These are phyloP conservation scores for Plutomurus gul DNA, from an alignment of 1,140 invertebrate genomes.

Conservation along the genomic window DNA sequence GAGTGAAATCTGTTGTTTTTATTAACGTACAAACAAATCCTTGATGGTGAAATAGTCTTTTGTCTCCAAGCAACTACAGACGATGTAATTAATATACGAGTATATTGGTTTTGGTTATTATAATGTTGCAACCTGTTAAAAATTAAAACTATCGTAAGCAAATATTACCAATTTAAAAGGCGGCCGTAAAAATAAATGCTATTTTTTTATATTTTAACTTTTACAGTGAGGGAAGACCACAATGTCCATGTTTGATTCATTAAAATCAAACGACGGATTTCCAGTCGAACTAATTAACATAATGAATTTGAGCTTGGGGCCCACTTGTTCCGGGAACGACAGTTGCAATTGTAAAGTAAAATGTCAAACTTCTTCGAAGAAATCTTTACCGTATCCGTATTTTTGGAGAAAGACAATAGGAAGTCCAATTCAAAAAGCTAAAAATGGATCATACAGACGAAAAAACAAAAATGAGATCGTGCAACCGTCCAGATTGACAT, in stretches of 20 bases:
- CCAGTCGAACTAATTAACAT: neutral
- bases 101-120: no score
- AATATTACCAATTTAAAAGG: no score
- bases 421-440: conserved; percentile 32
- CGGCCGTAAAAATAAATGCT: no score
- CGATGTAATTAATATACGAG: no score
- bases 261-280: neutral
- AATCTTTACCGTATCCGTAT: conserved; percentile 29
- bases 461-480: conserved; percentile 6
- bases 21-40: no score
- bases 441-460: neutral
- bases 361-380: neutral
- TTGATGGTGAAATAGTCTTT: no score
- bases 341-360: neutral
- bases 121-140: no score
- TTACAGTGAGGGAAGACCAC: no score
- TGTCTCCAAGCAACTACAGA: no score
- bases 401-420: conserved; percentile 41
- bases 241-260: neutral
- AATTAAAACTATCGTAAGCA: no score
- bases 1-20: no score
- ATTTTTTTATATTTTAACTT: no score
- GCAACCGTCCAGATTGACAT: conserved; percentile 6
- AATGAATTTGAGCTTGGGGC: conserved; percentile 28
- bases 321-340: conserved; percentile 29